Base-by-base conservation (phyloP, 2,888 invertebrate genomes). In the Amphipoea oculea region DNA sequence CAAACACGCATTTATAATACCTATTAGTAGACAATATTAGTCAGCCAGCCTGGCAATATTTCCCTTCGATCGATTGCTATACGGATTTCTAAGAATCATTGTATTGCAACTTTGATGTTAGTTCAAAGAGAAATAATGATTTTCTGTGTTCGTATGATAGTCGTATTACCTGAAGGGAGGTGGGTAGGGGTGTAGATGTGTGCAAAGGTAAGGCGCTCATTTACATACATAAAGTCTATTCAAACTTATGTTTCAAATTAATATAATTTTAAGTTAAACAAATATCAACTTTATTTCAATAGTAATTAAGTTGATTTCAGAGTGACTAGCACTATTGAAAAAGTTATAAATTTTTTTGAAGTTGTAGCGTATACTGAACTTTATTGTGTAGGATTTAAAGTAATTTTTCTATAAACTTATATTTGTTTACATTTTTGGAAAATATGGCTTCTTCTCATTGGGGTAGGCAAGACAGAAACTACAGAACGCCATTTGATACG, bases 61-160 rank as follows among this genome's bases (percentile, higher is more conserved):
- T 78, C 5, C 65, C n/a, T 66, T 45, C 45, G 62, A 81, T 76
- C 82, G 74, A 87, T 72, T 67, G n/a, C 1, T 40, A 12, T 42
- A 60, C 2, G 78, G 40, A 29, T 75, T 69, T 62, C 67, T 12
- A 62, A 45, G 4, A 83, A 76, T 63, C 48, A 7, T 78, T 63
- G 48, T 48, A 48, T 4, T 40, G 42, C 12, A 54, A 51, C 69
- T 76, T 85, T 76, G 48, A 84, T 72, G 67, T 78, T 36, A 12
- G 20, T 83, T 82, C 84, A 72, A 83, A 63, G 51, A 9, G 29
- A 11, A 78, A 40, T 65, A 45, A 69, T 68, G 2, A 29, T n/a
- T 29, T 1, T 23, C 23, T 67, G 12, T 68, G 36, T n/a, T 71
- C 17, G n/a, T 82, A 76, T 36, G 5, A 60, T 42, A 36, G n/a